These are phyloP conservation scores for Cynopterus sphinx DNA, from an alignment of 2,797 vertebrate species.

Conservation along the genomic window DNA sequence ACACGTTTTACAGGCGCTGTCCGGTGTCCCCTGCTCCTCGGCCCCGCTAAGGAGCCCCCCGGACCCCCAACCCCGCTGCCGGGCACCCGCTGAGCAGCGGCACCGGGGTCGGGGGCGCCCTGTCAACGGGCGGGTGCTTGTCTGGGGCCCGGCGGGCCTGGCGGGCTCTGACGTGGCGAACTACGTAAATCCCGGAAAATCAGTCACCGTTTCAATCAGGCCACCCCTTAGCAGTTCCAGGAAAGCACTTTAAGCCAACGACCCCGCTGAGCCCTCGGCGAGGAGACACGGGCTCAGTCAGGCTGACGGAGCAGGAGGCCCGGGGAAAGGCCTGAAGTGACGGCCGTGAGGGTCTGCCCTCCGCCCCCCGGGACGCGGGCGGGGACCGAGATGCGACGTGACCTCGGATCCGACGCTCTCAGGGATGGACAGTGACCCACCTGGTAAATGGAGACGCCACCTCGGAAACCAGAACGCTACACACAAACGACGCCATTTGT, in stretches of 20 bases:
- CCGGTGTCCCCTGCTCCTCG: too few relatives aligned
- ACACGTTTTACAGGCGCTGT: neutral
- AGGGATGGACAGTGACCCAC: too few relatives aligned
- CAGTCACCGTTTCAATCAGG: neutral
- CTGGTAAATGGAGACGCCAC: too few relatives aligned
- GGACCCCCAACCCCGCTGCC: neutral
- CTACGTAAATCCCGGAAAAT: neutral
- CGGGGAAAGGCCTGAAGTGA: fast-evolving
- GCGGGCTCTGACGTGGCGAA: neutral
- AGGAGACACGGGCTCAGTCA: fast-evolving
- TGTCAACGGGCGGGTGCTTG: neutral
- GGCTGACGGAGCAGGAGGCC: neutral
- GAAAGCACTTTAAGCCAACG: neutral
- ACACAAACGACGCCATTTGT: too few relatives aligned
- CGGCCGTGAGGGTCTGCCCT: fast-evolving
- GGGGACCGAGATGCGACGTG: too few relatives aligned
- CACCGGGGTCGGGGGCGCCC: fast-evolving
- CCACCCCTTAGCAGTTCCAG: neutral
- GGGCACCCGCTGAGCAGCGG: fast-evolving
- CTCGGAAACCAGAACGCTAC: too few relatives aligned
- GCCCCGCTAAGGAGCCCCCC: neutral
- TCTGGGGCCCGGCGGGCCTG: neutral
- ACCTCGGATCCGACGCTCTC: too few relatives aligned
- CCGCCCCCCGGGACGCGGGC: neutral
- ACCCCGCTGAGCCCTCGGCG: neutral